Evolutionary conservation across 2,888 invertebrate genomes (phyloP).

Genomic region (Saturnia japonica): DNA sequence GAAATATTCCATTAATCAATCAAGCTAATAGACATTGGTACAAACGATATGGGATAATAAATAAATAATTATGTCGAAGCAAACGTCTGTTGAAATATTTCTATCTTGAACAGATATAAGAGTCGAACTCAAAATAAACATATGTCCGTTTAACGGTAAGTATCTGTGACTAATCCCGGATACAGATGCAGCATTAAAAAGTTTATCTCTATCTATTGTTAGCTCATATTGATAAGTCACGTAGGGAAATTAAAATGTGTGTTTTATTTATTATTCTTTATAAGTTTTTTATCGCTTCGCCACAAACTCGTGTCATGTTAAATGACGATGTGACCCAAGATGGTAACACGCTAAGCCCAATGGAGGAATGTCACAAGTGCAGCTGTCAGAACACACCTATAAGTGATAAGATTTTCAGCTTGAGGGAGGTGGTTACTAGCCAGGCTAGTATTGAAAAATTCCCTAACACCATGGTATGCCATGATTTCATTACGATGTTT

Average conservation of each 20-base stretch:
- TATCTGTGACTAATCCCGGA: neutral
- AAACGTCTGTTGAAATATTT: neutral
- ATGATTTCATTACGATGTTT: too few relatives aligned
- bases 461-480: too few relatives aligned
- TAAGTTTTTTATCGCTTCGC: neutral
- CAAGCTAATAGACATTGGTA: neutral
- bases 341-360: too few relatives aligned
- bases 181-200: neutral
- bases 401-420: too few relatives aligned
- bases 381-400: too few relatives aligned
- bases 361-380: too few relatives aligned
- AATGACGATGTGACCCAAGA: too few relatives aligned
- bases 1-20: too few relatives aligned
- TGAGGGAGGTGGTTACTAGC: too few relatives aligned
- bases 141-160: neutral
- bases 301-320: too few relatives aligned
- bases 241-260: neutral
- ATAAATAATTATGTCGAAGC: neutral
- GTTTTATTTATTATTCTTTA: neutral
- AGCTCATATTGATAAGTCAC: neutral
- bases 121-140: conserved; percentile 9
- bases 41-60: neutral
- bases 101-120: neutral
- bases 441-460: too few relatives aligned
- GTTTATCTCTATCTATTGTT: neutral